phyloP scores from a whole-genome alignment of 2,797 vertebrate genomes.

The Pantherophis alleghaniensis region DNA sequence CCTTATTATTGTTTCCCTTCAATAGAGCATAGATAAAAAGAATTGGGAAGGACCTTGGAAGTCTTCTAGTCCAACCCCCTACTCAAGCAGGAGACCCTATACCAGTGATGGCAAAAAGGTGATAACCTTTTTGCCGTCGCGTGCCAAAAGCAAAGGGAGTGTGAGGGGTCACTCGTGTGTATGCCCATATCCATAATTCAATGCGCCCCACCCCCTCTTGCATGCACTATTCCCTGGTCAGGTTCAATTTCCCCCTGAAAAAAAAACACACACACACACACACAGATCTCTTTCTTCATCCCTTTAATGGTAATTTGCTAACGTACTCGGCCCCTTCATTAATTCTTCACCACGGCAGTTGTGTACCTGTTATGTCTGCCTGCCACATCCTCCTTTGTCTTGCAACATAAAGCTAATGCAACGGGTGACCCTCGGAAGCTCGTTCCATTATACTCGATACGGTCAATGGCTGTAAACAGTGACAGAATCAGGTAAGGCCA shows the following conservation, averaged over 20 bases:
- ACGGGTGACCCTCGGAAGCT: slow-evolving; percentile 57
- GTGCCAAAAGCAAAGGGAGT: too few species aligned
- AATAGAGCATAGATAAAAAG: too few species aligned
- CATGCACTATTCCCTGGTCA: not conserved
- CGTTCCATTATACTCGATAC: slow-evolving; percentile 60
- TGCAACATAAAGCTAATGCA: slow-evolving; percentile 55
- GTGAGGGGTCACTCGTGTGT: too few species aligned
- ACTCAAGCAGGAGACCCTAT: too few species aligned
- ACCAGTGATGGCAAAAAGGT: too few species aligned
- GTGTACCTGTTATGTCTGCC: not conserved
- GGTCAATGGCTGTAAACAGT: slow-evolving; percentile 58
- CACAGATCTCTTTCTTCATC: not conserved
- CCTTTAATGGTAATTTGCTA: not conserved
- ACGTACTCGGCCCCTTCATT: not conserved
- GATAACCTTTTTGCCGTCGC: too few species aligned
- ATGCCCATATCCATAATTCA: too few species aligned
- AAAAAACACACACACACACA: too few species aligned
- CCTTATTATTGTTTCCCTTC: too few species aligned
- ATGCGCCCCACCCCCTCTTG: too few species aligned
- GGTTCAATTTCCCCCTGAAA: not conserved
- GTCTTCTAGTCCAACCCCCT: too few species aligned
- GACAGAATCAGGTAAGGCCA: slow-evolving; percentile 62
- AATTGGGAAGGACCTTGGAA: too few species aligned
- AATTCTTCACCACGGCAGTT: not conserved
- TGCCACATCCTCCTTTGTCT: slow-evolving; percentile 4